Evolutionary conservation across 2,888 invertebrate genomes (phyloP).

Genomic region (Drosophila subquinaria): DNA sequence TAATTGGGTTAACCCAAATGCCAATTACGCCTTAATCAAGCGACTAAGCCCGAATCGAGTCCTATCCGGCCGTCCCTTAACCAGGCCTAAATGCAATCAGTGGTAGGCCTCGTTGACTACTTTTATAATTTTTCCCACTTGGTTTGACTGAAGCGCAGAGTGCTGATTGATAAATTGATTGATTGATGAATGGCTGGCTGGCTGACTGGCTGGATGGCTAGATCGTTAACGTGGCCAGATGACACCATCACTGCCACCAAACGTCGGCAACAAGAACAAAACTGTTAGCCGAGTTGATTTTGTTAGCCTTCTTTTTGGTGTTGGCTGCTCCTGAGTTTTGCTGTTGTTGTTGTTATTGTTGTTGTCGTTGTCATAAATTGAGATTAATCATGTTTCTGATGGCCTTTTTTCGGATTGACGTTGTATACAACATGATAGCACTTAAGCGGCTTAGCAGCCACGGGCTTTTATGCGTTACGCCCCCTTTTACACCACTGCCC

Average conservation of each 20-base stretch:
- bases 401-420: slow-evolving; percentile 54
- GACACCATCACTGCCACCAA: slow-evolving; percentile 28
- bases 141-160: slow-evolving; percentile 29
- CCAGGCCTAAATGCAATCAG: slow-evolving; percentile 14
- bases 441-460: slow-evolving; percentile 74
- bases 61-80: background rate
- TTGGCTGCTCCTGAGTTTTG: slow-evolving; percentile 3
- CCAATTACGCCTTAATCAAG: slow-evolving; percentile 50
- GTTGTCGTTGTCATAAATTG: slow-evolving; percentile 74
- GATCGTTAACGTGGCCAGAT: slow-evolving; percentile 66
- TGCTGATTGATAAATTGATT: slow-evolving; percentile 79
- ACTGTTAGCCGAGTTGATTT: slow-evolving; percentile 37
- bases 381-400: slow-evolving; percentile 78
- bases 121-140: slow-evolving; percentile 42
- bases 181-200: slow-evolving; percentile 27
- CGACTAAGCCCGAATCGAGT: slow-evolving; percentile 8
- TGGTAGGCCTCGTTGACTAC: slow-evolving; percentile 10
- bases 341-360: slow-evolving; percentile 31
- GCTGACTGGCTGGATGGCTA: slow-evolving; percentile 3
- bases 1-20: slow-evolving; percentile 45
- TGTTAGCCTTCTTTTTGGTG: slow-evolving; percentile 19
- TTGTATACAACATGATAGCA: slow-evolving; percentile 70
- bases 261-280: slow-evolving; percentile 10
- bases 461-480: slow-evolving; percentile 28
- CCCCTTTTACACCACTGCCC: background rate